Evolutionary conservation across 2,113 vertebrate genomes (phyloP).

Genomic region (human): DNA sequence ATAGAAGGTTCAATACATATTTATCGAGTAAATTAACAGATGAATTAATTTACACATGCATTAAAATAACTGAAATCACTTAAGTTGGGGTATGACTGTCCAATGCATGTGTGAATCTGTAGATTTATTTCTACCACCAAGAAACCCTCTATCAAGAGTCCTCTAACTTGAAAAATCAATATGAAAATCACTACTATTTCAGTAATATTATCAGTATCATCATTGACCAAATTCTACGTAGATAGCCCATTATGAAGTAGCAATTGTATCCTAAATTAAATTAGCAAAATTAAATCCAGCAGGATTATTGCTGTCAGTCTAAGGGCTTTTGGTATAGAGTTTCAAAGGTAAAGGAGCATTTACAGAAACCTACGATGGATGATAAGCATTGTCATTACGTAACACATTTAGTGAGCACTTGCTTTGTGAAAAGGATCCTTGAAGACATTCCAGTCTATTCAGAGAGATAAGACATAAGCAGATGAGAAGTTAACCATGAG

Average conservation of each 20-base stretch:
- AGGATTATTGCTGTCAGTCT: not conserved
- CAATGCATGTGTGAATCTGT: not conserved
- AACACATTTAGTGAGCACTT: not conserved
- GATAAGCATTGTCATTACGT: not conserved
- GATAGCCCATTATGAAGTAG: not conserved
- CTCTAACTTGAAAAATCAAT: slow-evolving; percentile 14
- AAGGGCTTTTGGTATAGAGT: not conserved
- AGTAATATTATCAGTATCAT: not conserved
- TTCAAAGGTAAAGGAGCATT: not conserved
- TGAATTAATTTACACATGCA: not conserved
- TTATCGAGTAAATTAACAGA: not conserved
- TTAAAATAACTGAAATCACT: slow-evolving; percentile 24
- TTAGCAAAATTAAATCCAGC: slow-evolving; percentile 21
- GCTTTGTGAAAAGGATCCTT: not conserved
- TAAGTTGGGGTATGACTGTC: not conserved
- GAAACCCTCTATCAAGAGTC: slow-evolving; percentile 15
- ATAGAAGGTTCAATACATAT: not conserved
- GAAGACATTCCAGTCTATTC: not conserved
- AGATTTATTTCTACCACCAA: not conserved
- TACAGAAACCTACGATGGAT: not conserved
- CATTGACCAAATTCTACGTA: slow-evolving; percentile 8
- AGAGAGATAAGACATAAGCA: not conserved
- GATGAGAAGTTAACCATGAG: not conserved
- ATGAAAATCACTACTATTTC: slow-evolving; percentile 38
- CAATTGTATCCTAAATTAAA: slow-evolving; percentile 1